These are phyloP conservation scores for Caracal caracal DNA, from an alignment of 2,113 vertebrate species.

Conservation along the genomic window DNA sequence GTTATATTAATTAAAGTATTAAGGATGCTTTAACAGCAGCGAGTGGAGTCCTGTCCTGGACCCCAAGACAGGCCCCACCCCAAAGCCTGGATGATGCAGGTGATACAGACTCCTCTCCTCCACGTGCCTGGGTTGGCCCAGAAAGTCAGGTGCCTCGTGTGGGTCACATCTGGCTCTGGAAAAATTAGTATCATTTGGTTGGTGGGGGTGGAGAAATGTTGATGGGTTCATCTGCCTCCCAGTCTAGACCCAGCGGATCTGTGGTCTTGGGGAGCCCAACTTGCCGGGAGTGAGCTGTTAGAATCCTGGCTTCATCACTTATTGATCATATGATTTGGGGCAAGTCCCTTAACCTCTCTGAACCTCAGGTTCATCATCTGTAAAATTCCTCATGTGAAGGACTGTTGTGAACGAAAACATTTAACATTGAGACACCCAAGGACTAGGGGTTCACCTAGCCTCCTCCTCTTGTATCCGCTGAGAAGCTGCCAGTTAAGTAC, in stretches of 20 bases:
- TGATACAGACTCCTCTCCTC: not conserved
- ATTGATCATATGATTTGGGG: not conserved
- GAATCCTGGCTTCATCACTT: not conserved
- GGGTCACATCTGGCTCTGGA: not conserved
- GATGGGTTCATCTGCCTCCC: not conserved
- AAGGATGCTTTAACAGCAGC: not conserved
- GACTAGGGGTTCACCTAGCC: not conserved
- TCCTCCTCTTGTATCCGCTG: not conserved
- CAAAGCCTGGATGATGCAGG: not conserved
- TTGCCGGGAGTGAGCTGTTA: not conserved
- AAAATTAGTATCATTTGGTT: not conserved
- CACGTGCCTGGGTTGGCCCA: not conserved
- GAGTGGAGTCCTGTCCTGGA: not conserved
- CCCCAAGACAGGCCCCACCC: not conserved
- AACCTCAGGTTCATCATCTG: not conserved
- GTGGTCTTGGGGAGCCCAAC: not conserved
- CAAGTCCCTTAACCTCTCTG: not conserved
- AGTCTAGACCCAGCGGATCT: not conserved
- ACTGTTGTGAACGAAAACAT: not conserved
- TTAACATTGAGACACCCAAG: accelerated
- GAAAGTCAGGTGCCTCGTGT: not conserved
- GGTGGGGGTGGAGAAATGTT: not conserved
- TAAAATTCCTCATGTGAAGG: not conserved
- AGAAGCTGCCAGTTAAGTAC: not conserved
- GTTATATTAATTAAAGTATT: not conserved